A percentile compares a stretch with the other conserved stretches of the same genome.
Conservation (phyloP, 2,888 invertebrate species). For the Ennomos quercinarius region DNA sequence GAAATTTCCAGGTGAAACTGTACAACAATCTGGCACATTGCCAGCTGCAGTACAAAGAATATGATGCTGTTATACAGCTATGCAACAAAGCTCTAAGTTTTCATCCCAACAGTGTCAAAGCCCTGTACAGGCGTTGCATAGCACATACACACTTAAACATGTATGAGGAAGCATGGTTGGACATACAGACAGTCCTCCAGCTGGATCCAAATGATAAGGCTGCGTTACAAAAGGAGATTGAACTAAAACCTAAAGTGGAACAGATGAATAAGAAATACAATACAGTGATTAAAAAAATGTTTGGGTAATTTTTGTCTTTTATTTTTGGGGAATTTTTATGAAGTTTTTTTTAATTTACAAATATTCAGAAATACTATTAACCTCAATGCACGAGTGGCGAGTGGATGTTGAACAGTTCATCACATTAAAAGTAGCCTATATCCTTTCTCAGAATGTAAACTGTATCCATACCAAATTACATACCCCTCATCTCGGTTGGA, state of each 20-base stretch:
- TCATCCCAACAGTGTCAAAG: constrained; percentile 94
- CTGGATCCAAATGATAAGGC: constrained; percentile 89
- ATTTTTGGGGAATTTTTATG: background rate
- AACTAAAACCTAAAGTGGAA: constrained; percentile 84
- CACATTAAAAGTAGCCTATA: too few species aligned
- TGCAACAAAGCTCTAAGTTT: constrained; percentile 91
- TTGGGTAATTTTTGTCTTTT: constrained; percentile 55
- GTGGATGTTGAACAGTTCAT: too few species aligned
- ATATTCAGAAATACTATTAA: too few species aligned
- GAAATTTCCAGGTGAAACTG: constrained; percentile 82
- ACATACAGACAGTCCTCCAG: constrained; percentile 82
- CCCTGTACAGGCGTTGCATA: constrained; percentile 93
- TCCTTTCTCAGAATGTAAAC: too few species aligned
- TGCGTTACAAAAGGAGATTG: constrained; percentile 84
- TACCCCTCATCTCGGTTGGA: too few species aligned
- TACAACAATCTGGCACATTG: constrained; percentile 94
- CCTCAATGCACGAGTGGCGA: too few species aligned
- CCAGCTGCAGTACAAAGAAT: constrained; percentile 89
- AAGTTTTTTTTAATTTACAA: too few species aligned
- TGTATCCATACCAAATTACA: too few species aligned
- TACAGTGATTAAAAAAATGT: constrained; percentile 85
- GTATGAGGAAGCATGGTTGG: constrained; percentile 87
- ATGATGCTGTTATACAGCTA: constrained; percentile 87
- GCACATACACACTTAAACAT: constrained; percentile 88
- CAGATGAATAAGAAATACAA: constrained; percentile 86